Base-by-base conservation (phyloP, 1,140 invertebrate genomes). In the Drosophila kohkoa region DNA sequence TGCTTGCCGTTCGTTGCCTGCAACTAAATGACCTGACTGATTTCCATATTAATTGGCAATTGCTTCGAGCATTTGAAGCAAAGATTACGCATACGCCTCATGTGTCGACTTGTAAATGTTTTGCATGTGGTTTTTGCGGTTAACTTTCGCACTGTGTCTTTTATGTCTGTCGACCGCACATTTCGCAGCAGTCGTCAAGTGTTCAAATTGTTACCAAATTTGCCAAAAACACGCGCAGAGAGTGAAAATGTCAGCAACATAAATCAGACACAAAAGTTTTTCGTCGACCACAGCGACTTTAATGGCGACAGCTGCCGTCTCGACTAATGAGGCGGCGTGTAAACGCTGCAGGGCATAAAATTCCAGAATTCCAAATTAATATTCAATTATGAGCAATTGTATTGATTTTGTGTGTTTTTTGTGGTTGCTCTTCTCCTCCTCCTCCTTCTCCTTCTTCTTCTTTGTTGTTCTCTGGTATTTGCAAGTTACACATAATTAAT, bases 41-140 rank as follows among this genome's bases (percentile, higher is more conserved):
- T 88, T 87, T 78, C 80, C 83, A 88, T 89, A 89, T 87, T 88
- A 87, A 87, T 87, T 87, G 80, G 77, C 81, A 74, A 74, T 72
- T 88, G 71, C 72, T 38, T 41, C 43, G 45, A 51, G 73, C 68
- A 62, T 73, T 81, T 67, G 65, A 62, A 3, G 38, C 60, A 59
- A 70, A 80, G 64, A 79, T 86, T 75, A 69, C 75, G 57, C 62
- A 86, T 81, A 81, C 65, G 78, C 71, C 65, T 15, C 52, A 67
- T 62, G 67, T 55, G 48, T 32, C 43, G 52, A 55, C 60, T 10
- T 54, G 51, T 54, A 35, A 54, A 32, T 75, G 63, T 45, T 52
- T 58, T 46, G 49, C 46, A 43, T 55, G 55, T 54, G 78, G 71
- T 64, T 58, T 51, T 45, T 77, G 69, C 55, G 57, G 76, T 77